A percentile compares a stretch with the other conserved stretches of the same genome.
Evolutionary conservation across 2,888 invertebrate species (phyloP).

Genomic region (Zhuqinia jingwanae): DNA sequence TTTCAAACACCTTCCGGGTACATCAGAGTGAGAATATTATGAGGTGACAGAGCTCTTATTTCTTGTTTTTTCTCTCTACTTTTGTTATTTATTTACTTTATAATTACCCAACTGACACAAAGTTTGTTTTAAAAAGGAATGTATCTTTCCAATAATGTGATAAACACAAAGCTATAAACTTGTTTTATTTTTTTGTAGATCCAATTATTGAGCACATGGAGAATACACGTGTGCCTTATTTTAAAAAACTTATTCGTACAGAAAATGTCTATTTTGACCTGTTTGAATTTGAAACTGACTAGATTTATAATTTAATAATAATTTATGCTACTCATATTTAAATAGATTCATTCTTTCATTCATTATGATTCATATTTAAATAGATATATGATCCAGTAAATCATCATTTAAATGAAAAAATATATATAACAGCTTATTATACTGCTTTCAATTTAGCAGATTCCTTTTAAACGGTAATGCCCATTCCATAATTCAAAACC

Average conservation of each 20-base stretch:
- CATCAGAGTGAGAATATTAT: neutral
- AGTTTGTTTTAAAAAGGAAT: no score
- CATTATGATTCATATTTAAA: no score
- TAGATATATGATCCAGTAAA: neutral
- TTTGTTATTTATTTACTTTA: neutral
- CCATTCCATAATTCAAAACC: slow-evolving; percentile 38
- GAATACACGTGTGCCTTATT: slow-evolving; percentile 3
- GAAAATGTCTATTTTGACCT: neutral
- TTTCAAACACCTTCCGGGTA: slow-evolving; percentile 10
- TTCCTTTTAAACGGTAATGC: slow-evolving; percentile 1
- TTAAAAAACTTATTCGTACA: neutral
- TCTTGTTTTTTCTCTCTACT: neutral
- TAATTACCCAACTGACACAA: slow-evolving; percentile 6
- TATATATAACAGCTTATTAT: neutral
- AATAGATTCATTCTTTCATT: neutral
- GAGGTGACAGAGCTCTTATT: neutral
- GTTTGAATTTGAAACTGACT: neutral
- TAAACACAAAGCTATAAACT: no score
- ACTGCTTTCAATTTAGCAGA: no score
- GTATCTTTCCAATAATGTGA: no score
- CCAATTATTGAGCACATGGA: neutral
- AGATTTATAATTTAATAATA: neutral
- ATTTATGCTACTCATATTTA: neutral
- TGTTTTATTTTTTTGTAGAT: neutral
- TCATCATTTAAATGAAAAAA: slow-evolving; percentile 30